Percentiles rank a stretch among this genome's conserved stretches.
Conservation (phyloP, 2,113 vertebrate genomes). For the Oreotragus oreotragus region DNA sequence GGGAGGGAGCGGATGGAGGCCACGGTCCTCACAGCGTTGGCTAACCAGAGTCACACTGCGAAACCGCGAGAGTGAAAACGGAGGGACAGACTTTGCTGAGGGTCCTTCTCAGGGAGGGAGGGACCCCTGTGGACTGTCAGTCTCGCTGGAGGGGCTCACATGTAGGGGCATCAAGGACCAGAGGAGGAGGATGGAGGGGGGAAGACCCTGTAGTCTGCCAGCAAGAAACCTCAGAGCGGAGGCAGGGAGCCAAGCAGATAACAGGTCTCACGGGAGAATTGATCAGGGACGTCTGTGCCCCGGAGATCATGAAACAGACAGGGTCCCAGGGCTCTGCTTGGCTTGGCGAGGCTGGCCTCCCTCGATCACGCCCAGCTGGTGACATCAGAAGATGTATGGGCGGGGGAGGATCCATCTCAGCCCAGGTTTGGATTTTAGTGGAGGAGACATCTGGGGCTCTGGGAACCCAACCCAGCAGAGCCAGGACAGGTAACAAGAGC, state of each 20-base stretch:
- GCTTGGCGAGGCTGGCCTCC: neutral
- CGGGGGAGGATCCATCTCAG: neutral
- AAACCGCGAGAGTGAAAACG: constrained; percentile 20
- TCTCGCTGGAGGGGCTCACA: neutral
- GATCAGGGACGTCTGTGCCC: neutral
- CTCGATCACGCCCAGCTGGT: neutral
- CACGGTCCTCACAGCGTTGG: neutral
- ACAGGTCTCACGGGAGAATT: neutral
- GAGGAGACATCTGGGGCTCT: neutral
- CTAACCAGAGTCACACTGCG: constrained; percentile 25
- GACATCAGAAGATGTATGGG: neutral
- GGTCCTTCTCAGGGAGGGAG: neutral
- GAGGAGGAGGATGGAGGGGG: neutral
- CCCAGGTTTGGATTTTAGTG: neutral
- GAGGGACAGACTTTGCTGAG: neutral
- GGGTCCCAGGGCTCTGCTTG: neutral
- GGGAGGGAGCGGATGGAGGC: constrained; percentile 20
- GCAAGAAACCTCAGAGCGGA: neutral
- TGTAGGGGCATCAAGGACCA: neutral
- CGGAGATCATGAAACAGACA: neutral
- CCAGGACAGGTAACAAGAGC: neutral
- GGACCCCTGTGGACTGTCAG: neutral
- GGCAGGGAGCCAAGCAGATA: neutral
- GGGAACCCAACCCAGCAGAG: neutral
- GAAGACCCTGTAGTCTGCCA: neutral